A percentile compares a stretch with the other conserved stretches of the same genome.
phyloP scores from a whole-genome alignment of 30 jellyfish, hydroid and myxozoan genomes.

The Chironex yamaguchii region DNA sequence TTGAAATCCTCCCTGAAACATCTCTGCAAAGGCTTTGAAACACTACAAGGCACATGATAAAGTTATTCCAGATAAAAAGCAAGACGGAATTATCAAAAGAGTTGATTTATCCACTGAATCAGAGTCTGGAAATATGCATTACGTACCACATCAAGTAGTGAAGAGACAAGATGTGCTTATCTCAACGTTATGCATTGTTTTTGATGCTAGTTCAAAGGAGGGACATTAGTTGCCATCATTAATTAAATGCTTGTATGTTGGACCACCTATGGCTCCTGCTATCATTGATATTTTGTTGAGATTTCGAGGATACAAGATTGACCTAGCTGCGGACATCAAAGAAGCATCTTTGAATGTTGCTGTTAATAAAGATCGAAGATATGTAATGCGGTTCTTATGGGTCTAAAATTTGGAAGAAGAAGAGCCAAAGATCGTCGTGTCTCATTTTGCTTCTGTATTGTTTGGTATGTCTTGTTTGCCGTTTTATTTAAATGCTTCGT shows the following conservation, averaged over 20 bases:
- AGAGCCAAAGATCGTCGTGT: neutral
- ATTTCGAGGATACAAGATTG: neutral
- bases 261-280: neutral
- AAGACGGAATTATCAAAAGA: conserved; percentile 17
- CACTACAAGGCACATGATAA: neutral
- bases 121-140: neutral
- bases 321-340: neutral
- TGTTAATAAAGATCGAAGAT: no score
- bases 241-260: neutral
- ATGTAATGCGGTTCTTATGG: neutral
- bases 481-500: neutral
- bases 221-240: neutral
- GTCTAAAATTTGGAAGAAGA: neutral
- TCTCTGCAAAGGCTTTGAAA: neutral
- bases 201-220: neutral
- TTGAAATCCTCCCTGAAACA: neutral
- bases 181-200: neutral
- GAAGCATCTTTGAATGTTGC: neutral
- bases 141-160: conserved; percentile 29
- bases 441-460: neutral
- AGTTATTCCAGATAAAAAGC: neutral
- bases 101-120: neutral
- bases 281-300: neutral
- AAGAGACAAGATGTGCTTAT: neutral
- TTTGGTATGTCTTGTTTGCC: neutral